phyloP scores from a whole-genome alignment of 1,140 invertebrate genomes.

The Lepidostoma basale region DNA sequence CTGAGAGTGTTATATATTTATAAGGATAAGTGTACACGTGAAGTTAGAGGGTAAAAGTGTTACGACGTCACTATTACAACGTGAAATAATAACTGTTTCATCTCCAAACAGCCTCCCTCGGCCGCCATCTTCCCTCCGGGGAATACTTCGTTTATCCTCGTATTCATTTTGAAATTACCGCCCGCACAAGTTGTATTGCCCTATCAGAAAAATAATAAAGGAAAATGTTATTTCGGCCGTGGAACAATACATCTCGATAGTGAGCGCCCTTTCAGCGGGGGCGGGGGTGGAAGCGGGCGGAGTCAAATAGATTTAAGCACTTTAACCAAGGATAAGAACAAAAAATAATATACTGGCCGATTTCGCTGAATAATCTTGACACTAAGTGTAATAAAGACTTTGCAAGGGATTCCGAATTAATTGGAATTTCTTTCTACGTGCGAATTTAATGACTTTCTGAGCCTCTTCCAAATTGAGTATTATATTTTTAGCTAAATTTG shows the following conservation, averaged over 20 bases:
- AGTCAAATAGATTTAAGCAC: conserved; percentile 21
- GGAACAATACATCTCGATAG: conserved; percentile 32
- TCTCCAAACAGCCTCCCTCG: not conserved
- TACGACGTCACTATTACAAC: no score
- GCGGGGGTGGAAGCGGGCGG: not conserved
- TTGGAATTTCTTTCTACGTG: not conserved
- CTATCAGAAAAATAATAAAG: conserved; percentile 28
- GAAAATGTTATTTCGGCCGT: conserved; percentile 34
- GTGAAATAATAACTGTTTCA: conserved; percentile 1
- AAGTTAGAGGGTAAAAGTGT: no score
- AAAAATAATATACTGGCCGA: not conserved
- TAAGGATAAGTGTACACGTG: no score
- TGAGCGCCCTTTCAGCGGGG: not conserved
- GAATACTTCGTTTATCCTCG: conserved; percentile 24
- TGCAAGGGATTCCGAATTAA: no score
- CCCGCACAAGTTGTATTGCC: conserved; percentile 30
- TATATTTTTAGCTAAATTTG: no score
- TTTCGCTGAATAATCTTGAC: no score
- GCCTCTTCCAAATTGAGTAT: no score
- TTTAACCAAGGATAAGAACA: not conserved
- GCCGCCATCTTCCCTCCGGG: conserved; percentile 1
- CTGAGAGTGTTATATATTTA: no score
- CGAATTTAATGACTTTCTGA: no score
- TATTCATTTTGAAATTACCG: conserved; percentile 37
- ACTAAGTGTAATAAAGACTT: no score